Conservation (phyloP, 2,797 vertebrate genomes). For the Falco novaeseelandiae region DNA sequence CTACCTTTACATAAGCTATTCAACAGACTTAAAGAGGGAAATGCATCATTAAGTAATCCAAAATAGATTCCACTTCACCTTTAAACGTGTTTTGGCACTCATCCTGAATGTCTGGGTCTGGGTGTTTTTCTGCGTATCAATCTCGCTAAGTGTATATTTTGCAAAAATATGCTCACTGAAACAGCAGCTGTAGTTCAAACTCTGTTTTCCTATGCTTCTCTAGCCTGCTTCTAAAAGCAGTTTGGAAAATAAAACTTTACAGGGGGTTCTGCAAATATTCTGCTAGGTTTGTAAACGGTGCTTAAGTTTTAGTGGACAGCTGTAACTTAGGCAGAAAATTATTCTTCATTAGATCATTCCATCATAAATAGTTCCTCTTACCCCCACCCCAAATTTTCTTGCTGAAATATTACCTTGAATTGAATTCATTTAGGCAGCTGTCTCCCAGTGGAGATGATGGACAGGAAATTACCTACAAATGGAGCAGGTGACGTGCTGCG, state of each 20-base stretch:
- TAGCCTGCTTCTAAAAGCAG: not conserved
- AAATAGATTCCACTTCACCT: not conserved
- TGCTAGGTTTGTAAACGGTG: not conserved
- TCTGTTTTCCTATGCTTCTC: not conserved
- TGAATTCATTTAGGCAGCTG: not conserved
- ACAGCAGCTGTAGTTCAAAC: not conserved
- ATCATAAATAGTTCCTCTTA: not conserved
- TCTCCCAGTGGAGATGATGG: not conserved
- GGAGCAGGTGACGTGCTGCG: constrained; percentile 18
- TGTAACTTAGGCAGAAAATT: not conserved
- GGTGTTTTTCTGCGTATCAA: not conserved
- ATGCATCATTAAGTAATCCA: not conserved
- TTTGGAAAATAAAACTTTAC: not conserved
- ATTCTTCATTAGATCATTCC: not conserved
- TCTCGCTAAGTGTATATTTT: not conserved
- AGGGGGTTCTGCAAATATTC: not conserved
- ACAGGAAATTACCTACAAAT: constrained; percentile 38
- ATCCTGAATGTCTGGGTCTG: not conserved
- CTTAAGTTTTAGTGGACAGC: not conserved
- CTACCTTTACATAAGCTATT: not conserved
- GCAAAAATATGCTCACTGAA: not conserved
- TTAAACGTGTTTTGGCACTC: not conserved
- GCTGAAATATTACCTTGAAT: not conserved
- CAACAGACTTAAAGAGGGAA: not conserved
- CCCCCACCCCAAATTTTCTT: not conserved